A percentile compares a stretch with the other conserved stretches of the same genome.
Conservation (phyloP, 2,888 invertebrate genomes). For the Athrips mouffetella region DNA sequence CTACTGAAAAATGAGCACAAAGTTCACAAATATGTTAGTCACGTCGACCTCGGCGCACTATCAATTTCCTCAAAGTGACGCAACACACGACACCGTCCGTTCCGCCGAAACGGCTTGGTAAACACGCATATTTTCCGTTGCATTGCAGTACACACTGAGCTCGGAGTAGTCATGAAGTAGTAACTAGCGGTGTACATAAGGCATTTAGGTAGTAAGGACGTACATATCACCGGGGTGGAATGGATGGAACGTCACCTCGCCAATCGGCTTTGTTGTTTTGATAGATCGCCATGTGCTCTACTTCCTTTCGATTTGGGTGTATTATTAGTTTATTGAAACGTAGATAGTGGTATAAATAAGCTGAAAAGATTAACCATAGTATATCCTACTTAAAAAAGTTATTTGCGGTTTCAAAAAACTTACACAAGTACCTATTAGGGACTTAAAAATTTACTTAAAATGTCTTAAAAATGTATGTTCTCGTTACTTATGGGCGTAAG, state of each 20-base stretch:
- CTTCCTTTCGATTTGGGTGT: conserved; percentile 60
- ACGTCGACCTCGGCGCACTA: conserved; percentile 75
- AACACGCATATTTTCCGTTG: conserved; percentile 80
- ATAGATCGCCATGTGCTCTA: conserved; percentile 73
- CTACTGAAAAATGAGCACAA: conserved; percentile 53
- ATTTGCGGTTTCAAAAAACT: too few relatives aligned
- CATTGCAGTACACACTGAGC: conserved; percentile 79
- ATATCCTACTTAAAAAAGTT: too few relatives aligned
- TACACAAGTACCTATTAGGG: too few relatives aligned
- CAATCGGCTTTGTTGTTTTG: conserved; percentile 78
- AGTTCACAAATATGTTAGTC: conserved; percentile 69
- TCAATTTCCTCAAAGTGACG: conserved; percentile 78
- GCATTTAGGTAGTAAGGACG: conserved; percentile 79
- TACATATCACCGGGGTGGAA: conserved; percentile 78
- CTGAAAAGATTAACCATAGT: not conserved
- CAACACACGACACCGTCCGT: conserved; percentile 77
- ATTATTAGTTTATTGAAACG: conserved; percentile 40
- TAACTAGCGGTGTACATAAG: conserved; percentile 78
- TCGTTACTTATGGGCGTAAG: too few relatives aligned
- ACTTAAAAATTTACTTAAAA: too few relatives aligned
- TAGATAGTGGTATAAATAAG: conserved; percentile 22
- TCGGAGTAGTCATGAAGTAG: conserved; percentile 78
- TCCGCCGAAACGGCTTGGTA: conserved; percentile 78
- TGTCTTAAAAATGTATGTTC: too few relatives aligned
- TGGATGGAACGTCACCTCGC: conserved; percentile 76